These are phyloP conservation scores for Strongylocentrotus purpuratus DNA, from an alignment of 35 echinoderm and acorn worm species.

Conservation along the genomic window DNA sequence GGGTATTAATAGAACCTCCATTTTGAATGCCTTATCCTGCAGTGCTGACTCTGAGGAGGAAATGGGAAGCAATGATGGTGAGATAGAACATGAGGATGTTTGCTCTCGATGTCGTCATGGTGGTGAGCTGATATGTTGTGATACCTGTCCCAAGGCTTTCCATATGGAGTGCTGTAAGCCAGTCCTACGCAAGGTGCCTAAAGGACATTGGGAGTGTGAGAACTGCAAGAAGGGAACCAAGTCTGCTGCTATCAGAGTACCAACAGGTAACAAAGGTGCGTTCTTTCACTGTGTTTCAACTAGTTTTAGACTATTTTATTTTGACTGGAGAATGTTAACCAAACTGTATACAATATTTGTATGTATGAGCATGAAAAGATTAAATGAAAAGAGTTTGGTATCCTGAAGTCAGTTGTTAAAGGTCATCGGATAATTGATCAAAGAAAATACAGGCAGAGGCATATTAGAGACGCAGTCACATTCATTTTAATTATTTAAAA, in stretches of 20 bases:
- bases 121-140: constrained; percentile 83
- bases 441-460: too few species aligned
- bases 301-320: too few species aligned
- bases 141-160: constrained; percentile 74
- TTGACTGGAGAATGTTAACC: too few species aligned
- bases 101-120: constrained; percentile 83
- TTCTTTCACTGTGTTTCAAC: background rate
- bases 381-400: too few species aligned
- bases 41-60: constrained; percentile 36
- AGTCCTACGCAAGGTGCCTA: constrained; percentile 60
- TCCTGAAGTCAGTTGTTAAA: too few species aligned
- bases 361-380: too few species aligned
- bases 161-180: constrained; percentile 82
- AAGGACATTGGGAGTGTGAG: constrained; percentile 78
- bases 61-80: background rate
- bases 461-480: too few species aligned
- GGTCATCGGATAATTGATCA: too few species aligned
- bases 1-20: background rate
- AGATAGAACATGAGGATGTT: constrained; percentile 53
- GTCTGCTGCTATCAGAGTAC: constrained; percentile 34
- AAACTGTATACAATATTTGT: too few species aligned
- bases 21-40: background rate
- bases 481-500: too few species aligned
- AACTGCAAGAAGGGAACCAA: constrained; percentile 56
- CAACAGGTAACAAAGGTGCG: constrained; percentile 16